Conservation (phyloP, 2,888 invertebrate genomes). For the Lysandra bellargus region DNA sequence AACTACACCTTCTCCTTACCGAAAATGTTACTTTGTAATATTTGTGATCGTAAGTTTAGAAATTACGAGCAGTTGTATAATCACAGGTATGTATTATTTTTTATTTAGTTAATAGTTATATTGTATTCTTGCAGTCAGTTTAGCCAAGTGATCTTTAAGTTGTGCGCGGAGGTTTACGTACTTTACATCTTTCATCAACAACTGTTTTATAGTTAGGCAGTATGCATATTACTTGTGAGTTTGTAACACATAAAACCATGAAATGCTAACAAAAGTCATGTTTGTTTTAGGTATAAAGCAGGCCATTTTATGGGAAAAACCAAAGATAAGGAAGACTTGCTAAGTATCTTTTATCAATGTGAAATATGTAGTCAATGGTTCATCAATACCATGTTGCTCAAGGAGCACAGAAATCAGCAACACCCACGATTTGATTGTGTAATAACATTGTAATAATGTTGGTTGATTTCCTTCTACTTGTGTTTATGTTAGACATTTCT, state of each 20-base stretch:
- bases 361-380: constrained; percentile 67
- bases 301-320: constrained; percentile 66
- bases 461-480: background rate
- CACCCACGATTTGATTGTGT: constrained; percentile 48
- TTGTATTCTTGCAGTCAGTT: no score
- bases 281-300: constrained; percentile 61
- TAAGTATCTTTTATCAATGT: constrained; percentile 66
- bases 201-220: no score
- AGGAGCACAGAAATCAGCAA: constrained; percentile 60
- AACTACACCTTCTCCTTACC: constrained; percentile 67
- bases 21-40: constrained; percentile 70
- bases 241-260: background rate
- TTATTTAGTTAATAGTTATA: no score
- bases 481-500: no score
- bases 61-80: constrained; percentile 74
- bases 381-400: constrained; percentile 53
- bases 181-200: no score
- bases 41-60: constrained; percentile 72
- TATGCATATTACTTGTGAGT: background rate
- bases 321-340: constrained; percentile 47
- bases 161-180: no score
- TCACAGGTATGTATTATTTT: constrained; percentile 58
- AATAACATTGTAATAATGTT: constrained; percentile 6
- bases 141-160: no score
- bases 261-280: background rate